phyloP scores from a whole-genome alignment of 2,888 invertebrate species.

The Myopa testacea region DNA sequence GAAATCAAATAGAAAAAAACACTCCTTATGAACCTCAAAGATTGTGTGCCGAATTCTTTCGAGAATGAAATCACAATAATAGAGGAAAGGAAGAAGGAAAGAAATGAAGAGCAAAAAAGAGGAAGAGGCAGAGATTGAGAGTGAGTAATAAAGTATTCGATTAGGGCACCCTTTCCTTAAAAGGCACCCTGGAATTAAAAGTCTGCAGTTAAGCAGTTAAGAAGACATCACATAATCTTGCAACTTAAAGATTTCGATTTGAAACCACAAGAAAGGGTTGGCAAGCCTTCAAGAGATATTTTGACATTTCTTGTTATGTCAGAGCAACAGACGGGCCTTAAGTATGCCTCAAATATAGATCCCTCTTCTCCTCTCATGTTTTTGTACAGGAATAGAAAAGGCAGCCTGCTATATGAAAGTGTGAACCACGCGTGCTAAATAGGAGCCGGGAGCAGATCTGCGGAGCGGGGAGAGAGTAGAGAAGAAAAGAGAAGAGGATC shows the following conservation, averaged over 20 bases:
- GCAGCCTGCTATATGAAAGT: conserved; percentile 36
- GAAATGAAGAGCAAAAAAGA: background rate
- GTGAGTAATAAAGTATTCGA: background rate
- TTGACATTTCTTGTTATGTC: conserved; percentile 49
- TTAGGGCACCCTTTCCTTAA: conserved; percentile 10
- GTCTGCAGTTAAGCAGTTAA: conserved; percentile 49
- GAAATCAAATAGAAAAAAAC: background rate
- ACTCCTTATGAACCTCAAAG: conserved; percentile 12
- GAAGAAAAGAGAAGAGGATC: background rate
- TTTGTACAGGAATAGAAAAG: background rate
- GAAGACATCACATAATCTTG: conserved; percentile 55
- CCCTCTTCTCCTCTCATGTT: background rate
- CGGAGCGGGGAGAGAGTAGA: no score
- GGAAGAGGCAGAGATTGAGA: background rate
- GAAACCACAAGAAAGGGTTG: conserved; percentile 9
- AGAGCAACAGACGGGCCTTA: background rate
- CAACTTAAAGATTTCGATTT: conserved; percentile 52
- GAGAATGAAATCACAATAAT: background rate
- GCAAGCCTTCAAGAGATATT: conserved; percentile 46
- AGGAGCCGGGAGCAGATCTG: background rate
- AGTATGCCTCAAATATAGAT: background rate
- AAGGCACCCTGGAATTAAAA: conserved; percentile 18
- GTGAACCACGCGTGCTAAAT: conserved; percentile 44
- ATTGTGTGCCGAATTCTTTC: no score
- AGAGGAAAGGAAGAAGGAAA: background rate